Conservation (phyloP, 1,140 invertebrate genomes). For the Drosophila ficusphila region DNA sequence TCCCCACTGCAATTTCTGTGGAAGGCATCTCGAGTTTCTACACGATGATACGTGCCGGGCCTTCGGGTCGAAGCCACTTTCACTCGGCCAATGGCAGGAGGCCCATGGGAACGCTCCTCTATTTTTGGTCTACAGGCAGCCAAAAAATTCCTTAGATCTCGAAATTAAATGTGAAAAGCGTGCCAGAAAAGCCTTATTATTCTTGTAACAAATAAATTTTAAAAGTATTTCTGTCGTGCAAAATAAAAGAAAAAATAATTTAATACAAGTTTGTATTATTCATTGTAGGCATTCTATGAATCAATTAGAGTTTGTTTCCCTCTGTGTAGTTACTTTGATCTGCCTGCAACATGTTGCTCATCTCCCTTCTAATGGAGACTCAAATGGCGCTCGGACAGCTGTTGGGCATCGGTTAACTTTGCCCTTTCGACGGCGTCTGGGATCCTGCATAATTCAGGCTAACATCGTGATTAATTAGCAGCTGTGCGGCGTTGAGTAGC, state of each 20-base stretch:
- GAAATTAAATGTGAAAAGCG: too few relatives aligned
- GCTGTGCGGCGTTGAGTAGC: conserved; percentile 40
- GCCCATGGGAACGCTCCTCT: conserved; percentile 23
- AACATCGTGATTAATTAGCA: conserved; percentile 60
- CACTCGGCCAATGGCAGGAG: conserved; percentile 23
- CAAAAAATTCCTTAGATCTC: background rate
- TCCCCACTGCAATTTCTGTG: conserved; percentile 50
- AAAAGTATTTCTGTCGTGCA: too few relatives aligned
- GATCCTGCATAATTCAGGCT: conserved; percentile 48
- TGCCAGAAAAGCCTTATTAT: too few relatives aligned
- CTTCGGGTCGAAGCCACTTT: conserved; percentile 24
- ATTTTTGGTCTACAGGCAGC: conserved; percentile 11
- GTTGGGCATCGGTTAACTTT: conserved; percentile 46
- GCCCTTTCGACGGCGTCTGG: conserved; percentile 11
- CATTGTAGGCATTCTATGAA: too few relatives aligned
- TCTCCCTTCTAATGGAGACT: conserved; percentile 21
- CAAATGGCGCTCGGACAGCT: conserved; percentile 40
- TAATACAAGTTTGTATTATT: too few relatives aligned
- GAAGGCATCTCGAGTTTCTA: conserved; percentile 61
- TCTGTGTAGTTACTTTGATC: conserved; percentile 3
- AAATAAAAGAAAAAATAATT: too few relatives aligned
- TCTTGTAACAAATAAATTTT: too few relatives aligned
- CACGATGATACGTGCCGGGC: conserved; percentile 36
- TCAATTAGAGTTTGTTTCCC: too few relatives aligned
- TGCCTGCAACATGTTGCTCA: conserved; percentile 38